Percentiles rank a stretch among this genome's conserved stretches.
phyloP scores from a whole-genome alignment of 2,113 vertebrate species.

The Marmota monax region DNA sequence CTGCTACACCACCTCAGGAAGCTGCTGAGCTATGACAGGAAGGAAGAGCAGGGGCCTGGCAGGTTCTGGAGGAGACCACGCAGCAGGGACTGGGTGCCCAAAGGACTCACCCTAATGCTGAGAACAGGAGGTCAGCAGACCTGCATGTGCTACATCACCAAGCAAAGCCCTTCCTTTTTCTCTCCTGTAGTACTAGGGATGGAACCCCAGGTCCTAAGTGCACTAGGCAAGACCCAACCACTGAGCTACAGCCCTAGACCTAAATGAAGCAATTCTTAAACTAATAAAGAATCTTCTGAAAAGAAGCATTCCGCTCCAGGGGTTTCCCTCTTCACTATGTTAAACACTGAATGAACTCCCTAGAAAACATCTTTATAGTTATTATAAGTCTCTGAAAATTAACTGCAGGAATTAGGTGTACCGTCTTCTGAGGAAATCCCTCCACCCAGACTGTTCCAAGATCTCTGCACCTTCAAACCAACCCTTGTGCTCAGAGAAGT shows the following conservation, averaged over 20 bases:
- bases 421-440: not conserved
- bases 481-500: not conserved
- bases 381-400: not conserved
- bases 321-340: not conserved
- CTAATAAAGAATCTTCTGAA: not conserved
- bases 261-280: not conserved
- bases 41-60: not conserved
- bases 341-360: not conserved
- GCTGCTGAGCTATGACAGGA: not conserved
- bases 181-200: too few relatives aligned
- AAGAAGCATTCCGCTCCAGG: not conserved
- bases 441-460: not conserved
- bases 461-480: not conserved
- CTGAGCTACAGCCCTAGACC: too few relatives aligned
- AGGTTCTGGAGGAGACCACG: not conserved
- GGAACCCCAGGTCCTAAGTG: too few relatives aligned
- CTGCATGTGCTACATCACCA: not conserved
- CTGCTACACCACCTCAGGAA: not conserved
- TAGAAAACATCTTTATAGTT: not conserved
- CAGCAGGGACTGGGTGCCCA: not conserved
- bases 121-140: not conserved
- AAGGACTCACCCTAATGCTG: not conserved
- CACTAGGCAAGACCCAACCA: too few relatives aligned
- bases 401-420: not conserved
- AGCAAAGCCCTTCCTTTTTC: not conserved